Evolutionary conservation across 2,888 invertebrate genomes (phyloP).

Genomic region (Physocephala rufipes): DNA sequence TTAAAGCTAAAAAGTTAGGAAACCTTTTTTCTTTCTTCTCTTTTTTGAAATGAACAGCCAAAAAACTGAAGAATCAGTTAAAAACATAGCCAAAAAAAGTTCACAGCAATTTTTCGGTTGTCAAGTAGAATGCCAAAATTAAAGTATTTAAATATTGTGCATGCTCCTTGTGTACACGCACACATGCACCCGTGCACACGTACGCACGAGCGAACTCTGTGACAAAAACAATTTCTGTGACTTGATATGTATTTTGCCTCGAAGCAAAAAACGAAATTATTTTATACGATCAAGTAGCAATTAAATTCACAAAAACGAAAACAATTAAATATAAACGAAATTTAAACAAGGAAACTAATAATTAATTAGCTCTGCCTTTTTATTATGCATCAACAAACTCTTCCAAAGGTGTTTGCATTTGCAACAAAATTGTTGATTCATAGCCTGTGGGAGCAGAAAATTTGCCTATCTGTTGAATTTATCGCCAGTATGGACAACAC

Average conservation of each 20-base stretch:
- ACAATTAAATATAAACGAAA: neutral
- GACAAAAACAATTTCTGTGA: too few species aligned
- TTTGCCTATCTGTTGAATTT: too few species aligned
- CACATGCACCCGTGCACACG: neutral
- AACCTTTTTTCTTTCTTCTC: too few species aligned
- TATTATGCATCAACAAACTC: too few species aligned
- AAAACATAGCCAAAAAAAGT: slow-evolving; percentile 35
- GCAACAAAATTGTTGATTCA: too few species aligned
- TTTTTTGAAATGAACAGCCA: slow-evolving; percentile 20
- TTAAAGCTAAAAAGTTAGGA: neutral
- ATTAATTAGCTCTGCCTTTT: too few species aligned
- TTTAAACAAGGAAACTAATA: too few species aligned
- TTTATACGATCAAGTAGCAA: neutral
- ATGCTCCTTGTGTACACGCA: slow-evolving; percentile 2
- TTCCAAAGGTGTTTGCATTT: too few species aligned
- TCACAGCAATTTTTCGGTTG: slow-evolving; percentile 46
- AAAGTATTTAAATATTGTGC: slow-evolving; percentile 31
- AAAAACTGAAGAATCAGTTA: slow-evolving; percentile 22
- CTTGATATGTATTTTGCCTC: neutral
- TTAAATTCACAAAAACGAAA: neutral
- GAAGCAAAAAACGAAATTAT: neutral
- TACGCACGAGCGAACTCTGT: neutral
- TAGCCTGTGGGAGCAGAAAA: too few species aligned
- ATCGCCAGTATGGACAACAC: too few species aligned
- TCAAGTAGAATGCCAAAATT: slow-evolving; percentile 48